A percentile compares a stretch with the other conserved stretches of the same genome.
These are phyloP conservation scores for Platysteira castanea DNA, from an alignment of 2,113 vertebrate species.

Conservation along the genomic window DNA sequence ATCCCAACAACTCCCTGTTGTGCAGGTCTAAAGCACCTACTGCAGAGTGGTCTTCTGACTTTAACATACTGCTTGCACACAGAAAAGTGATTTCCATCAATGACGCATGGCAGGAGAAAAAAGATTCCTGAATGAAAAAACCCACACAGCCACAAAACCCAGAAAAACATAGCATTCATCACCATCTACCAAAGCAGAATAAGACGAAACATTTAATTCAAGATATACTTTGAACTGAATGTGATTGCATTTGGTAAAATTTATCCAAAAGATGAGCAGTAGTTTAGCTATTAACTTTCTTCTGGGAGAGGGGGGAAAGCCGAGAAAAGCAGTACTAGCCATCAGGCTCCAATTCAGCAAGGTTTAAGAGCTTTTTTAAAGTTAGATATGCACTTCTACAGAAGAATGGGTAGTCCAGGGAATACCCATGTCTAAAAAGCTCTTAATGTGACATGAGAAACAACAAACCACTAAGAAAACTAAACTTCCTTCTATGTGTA, in stretches of 20 bases:
- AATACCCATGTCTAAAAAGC: neutral
- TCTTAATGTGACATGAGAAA: neutral
- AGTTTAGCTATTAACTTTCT: neutral
- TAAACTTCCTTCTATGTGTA: neutral
- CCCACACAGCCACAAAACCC: rapidly evolving
- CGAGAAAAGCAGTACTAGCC: neutral
- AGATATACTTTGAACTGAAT: neutral
- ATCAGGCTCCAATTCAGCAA: neutral
- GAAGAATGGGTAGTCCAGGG: neutral
- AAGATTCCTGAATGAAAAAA: neutral
- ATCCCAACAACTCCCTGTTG: neutral
- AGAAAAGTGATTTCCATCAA: neutral
- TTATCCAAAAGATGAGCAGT: neutral
- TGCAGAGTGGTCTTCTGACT: neutral
- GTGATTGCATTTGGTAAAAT: neutral
- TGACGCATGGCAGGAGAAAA: neutral
- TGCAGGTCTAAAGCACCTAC: neutral
- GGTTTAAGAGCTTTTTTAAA: neutral
- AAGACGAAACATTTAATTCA: neutral
- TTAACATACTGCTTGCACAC: neutral
- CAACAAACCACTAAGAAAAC: neutral
- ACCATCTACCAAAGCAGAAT: neutral
- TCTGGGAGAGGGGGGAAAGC: neutral
- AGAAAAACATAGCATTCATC: rapidly evolving
- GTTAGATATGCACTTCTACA: neutral